Percentiles rank a stretch among this genome's conserved stretches.
These are phyloP conservation scores for Fistularia commersonii DNA, from an alignment of 2,797 vertebrate species.

Conservation along the genomic window DNA sequence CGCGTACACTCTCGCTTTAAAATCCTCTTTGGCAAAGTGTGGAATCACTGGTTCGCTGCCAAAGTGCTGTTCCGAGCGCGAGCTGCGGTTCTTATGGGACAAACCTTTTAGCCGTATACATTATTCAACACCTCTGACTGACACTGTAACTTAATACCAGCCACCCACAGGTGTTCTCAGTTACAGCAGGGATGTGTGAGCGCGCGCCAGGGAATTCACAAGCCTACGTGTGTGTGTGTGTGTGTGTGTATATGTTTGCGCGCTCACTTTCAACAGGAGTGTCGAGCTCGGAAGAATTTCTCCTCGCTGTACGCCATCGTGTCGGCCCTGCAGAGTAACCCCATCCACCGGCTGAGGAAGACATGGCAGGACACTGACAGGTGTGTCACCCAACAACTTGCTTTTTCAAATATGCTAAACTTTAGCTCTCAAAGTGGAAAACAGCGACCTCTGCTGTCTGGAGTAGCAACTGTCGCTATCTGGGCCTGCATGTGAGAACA, in stretches of 20 bases:
- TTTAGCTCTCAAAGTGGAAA: neutral
- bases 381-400: conserved; percentile 48
- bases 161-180: conserved; percentile 28
- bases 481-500: too few species aligned
- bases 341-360: conserved; percentile 84
- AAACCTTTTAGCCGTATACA: conserved; percentile 32
- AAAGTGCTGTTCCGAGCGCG: conserved; percentile 7
- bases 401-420: too few species aligned
- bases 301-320: conserved; percentile 88
- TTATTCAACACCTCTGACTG: conserved; percentile 40
- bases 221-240: conserved; percentile 1
- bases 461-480: neutral
- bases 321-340: conserved; percentile 86
- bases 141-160: conserved; percentile 32
- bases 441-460: neutral
- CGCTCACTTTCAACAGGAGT: conserved; percentile 74
- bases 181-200: conserved; percentile 20
- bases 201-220: neutral
- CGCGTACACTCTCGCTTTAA: neutral
- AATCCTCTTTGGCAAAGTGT: conserved; percentile 18
- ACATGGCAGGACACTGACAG: conserved; percentile 87
- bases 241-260: conserved; percentile 17
- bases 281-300: conserved; percentile 85
- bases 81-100: conserved; percentile 17
- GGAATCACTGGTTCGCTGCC: conserved; percentile 23